These are phyloP conservation scores for Craterocephalus amniculus DNA, from an alignment of 2,797 vertebrate genomes.

Conservation along the genomic window DNA sequence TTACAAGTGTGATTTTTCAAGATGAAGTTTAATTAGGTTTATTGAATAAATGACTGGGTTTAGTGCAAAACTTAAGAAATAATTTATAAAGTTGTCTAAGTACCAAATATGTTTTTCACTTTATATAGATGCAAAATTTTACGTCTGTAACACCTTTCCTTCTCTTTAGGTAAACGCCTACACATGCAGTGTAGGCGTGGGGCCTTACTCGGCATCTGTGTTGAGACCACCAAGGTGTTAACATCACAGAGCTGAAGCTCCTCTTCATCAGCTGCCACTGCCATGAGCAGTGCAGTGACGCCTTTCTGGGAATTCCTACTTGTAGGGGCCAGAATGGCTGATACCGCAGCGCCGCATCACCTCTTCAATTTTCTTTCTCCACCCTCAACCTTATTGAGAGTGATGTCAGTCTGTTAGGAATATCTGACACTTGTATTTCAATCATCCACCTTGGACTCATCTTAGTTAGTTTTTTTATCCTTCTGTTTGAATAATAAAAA, in stretches of 20 bases:
- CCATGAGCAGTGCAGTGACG: constrained; percentile 87
- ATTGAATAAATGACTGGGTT: neutral
- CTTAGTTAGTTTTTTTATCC: constrained; percentile 44
- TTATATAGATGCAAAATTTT: neutral
- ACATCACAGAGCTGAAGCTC: constrained; percentile 52
- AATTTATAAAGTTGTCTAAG: neutral
- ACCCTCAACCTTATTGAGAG: neutral
- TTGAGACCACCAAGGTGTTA: constrained; percentile 26
- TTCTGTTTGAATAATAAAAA: constrained; percentile 65
- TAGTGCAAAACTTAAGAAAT: neutral
- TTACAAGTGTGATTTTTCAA: neutral
- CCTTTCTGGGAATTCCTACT: constrained; percentile 90
- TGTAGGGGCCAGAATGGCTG: constrained; percentile 88
- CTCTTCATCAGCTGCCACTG: constrained; percentile 84
- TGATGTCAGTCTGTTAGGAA: constrained; percentile 23
- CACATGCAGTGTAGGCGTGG: constrained; percentile 85
- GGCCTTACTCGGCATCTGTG: constrained; percentile 63
- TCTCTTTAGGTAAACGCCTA: constrained; percentile 91
- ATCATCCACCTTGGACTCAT: neutral
- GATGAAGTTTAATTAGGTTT: neutral
- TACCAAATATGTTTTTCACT: neutral
- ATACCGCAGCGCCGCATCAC: constrained; percentile 75
- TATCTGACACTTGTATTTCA: neutral
- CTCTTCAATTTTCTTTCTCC: constrained; percentile 5
- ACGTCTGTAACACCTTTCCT: neutral